These are phyloP conservation scores for Neoniphon sammara DNA, from an alignment of 2,797 vertebrate genomes.

Conservation along the genomic window DNA sequence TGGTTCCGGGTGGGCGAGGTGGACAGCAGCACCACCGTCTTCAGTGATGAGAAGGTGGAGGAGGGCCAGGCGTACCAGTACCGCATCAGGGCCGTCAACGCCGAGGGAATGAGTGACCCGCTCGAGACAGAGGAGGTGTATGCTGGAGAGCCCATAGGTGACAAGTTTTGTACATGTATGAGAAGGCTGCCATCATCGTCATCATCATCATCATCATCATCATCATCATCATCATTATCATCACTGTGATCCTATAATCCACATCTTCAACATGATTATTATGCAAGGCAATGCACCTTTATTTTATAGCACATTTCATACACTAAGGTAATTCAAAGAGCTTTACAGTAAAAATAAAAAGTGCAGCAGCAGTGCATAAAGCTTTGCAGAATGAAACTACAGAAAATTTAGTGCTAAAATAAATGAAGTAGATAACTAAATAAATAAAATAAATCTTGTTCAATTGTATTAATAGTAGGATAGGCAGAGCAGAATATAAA, in stretches of 20 bases:
- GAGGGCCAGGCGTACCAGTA: constrained; percentile 79
- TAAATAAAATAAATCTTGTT: too few species aligned
- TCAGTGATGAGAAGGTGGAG: constrained; percentile 75
- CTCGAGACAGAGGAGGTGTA: constrained; percentile 77
- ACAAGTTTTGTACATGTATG: constrained; percentile 29
- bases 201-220: not conserved
- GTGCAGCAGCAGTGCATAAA: too few species aligned
- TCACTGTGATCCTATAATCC: not conserved
- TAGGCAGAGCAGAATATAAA: too few species aligned
- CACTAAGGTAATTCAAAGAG: too few species aligned
- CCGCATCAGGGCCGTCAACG: constrained; percentile 74
- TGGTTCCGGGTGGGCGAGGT: constrained; percentile 76
- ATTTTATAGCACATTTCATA: too few species aligned
- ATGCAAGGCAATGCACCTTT: too few species aligned
- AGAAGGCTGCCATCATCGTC: not conserved
- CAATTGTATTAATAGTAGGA: too few species aligned
- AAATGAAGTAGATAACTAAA: too few species aligned
- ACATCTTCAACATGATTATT: too few species aligned
- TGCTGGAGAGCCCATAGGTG: constrained; percentile 77
- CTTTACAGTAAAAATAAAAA: too few species aligned
- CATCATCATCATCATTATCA: not conserved
- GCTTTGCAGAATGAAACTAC: too few species aligned
- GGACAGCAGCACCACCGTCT: constrained; percentile 69
- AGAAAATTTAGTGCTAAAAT: too few species aligned
- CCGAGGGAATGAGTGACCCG: constrained; percentile 73